Conservation (phyloP, 2,113 vertebrate genomes). For the Melanotaenia duboulayi region DNA sequence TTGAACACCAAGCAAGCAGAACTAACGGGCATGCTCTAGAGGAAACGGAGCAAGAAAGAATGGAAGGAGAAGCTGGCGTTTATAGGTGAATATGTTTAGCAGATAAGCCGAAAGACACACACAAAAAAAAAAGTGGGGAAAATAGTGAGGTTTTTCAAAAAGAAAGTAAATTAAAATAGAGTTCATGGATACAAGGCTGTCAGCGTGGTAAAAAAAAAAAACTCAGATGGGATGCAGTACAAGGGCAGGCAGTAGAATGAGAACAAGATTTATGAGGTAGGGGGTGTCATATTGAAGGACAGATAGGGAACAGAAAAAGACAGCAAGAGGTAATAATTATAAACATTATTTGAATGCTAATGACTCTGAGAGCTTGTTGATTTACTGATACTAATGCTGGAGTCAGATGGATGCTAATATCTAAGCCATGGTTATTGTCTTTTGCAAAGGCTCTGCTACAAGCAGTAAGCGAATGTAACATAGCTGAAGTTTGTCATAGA, state of each 20-base stretch:
- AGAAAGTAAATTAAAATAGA: conserved; percentile 13
- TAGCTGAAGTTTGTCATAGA: conserved; percentile 9
- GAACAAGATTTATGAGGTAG: conserved; percentile 30
- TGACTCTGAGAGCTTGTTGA: conserved; percentile 7
- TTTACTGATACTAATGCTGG: not conserved
- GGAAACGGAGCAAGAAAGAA: conserved; percentile 27
- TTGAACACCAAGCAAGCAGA: conserved; percentile 76
- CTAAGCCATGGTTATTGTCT: conserved; percentile 2
- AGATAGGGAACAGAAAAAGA: conserved; percentile 4
- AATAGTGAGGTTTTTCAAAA: not conserved
- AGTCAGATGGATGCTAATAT: conserved; percentile 9
- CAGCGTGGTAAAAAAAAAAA: conserved; percentile 5
- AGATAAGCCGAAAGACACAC: conserved; percentile 7
- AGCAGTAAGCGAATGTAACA: not conserved
- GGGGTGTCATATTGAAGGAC: conserved; percentile 18
- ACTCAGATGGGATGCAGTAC: conserved; percentile 5
- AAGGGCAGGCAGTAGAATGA: conserved; percentile 21
- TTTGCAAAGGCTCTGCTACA: conserved; percentile 2
- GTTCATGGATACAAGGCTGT: conserved; percentile 5
- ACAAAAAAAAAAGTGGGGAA: not conserved
- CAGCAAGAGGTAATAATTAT: conserved; percentile 30
- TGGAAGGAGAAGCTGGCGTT: conserved; percentile 24
- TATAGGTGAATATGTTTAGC: conserved; percentile 27
- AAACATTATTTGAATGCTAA: conserved; percentile 30
- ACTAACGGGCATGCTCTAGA: conserved; percentile 72